Conservation (phyloP, 2,888 invertebrate genomes). For the Diogma glabrata region DNA sequence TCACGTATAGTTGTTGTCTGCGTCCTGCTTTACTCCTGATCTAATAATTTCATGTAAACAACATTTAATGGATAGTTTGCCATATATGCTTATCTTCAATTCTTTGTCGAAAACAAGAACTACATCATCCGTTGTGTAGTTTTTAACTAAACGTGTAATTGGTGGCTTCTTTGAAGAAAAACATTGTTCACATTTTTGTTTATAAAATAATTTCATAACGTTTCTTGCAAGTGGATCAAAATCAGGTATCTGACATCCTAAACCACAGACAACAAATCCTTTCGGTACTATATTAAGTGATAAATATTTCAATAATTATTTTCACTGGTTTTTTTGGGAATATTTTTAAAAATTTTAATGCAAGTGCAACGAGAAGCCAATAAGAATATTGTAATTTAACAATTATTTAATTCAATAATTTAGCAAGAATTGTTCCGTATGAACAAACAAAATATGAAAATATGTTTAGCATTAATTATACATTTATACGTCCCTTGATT, state of each 20-base stretch:
- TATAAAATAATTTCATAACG: constrained; percentile 41
- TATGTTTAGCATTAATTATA: no score
- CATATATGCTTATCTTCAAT: constrained; percentile 22
- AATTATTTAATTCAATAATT: no score
- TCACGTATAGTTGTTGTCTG: constrained; percentile 26
- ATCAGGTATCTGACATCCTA: constrained; percentile 52
- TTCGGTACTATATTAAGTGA: constrained; percentile 21
- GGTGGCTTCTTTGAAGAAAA: constrained; percentile 26
- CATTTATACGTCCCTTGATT: no score
- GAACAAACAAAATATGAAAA: no score
- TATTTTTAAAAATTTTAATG: no score
- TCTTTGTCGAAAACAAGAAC: constrained; percentile 25
- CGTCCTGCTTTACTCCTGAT: constrained; percentile 22
- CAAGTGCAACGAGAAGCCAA: no score
- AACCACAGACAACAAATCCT: constrained; percentile 40
- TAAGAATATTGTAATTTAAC: no score
- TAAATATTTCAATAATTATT: no score
- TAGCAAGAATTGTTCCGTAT: no score
- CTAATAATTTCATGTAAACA: constrained; percentile 30
- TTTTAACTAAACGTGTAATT: constrained; percentile 28
- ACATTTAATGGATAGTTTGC: constrained; percentile 23
- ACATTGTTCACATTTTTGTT: constrained; percentile 43
- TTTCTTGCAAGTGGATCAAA: constrained; percentile 46
- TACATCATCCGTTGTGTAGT: constrained; percentile 24
- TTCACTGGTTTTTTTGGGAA: no score